Base-by-base conservation (phyloP, 2,888 invertebrate genomes). In the Dexiosoma caninum region DNA sequence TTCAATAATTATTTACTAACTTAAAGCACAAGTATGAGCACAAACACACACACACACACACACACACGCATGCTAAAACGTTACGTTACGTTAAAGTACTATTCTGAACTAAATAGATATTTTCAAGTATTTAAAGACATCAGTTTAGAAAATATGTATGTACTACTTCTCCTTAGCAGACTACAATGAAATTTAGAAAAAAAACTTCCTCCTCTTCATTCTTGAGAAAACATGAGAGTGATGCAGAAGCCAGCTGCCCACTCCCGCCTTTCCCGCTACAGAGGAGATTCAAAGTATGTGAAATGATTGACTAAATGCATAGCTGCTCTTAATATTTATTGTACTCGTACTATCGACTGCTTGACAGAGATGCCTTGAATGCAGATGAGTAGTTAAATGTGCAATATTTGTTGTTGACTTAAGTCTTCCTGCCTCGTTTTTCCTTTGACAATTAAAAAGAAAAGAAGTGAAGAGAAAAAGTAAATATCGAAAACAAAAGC, bases 351-450 rank as follows among this genome's bases (percentile, higher is more conserved):
- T n/a, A n/a, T n/a, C n/a, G n/a, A n/a, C n/a, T 12, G 23, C 14
- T 21, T 35, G 23, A 51, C 37, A 51, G 35, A 64, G 14, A 35
- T 27, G 37, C n/a, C n/a, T 23, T 19, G n/a, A 16, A 66, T 53
- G 10, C 21, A 53, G 53, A 53, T 53, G 62, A 72, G 60, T 51
- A 40, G 21, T 8, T 51, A 53, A 51, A 72, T 42, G 12, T 72
- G 19, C 14, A 72, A 72, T 44, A 35, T 40, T 72, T 62, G 21
- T n/a, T 62, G 32, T 44, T 44, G 44, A 71, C 70, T 60, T 19
- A n/a, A 37, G 49, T 59, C 27, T 72, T 42, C 6, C n/a, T 62
- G 35, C 37, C n/a, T n/a, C n/a, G n/a, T n/a, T n/a, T n/a, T n/a
- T n/a, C n/a, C n/a, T n/a, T n/a, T n/a, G n/a, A n/a, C n/a, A n/a